Evolutionary conservation across 2,797 vertebrate species (phyloP).

Genomic region (Syngnathus acus): DNA sequence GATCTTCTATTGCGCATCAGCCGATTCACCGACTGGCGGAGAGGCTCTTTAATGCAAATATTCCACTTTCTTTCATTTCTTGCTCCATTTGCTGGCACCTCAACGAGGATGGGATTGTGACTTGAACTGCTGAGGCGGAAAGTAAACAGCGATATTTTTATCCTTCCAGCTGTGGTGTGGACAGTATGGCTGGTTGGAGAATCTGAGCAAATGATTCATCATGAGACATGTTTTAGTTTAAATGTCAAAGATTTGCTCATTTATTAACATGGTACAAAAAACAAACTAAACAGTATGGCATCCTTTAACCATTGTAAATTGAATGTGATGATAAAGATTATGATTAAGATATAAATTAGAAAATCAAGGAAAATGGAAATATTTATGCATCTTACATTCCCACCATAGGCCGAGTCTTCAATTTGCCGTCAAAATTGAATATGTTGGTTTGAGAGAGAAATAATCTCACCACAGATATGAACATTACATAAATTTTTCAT

Average conservation of each 20-base stretch:
- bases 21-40: slow-evolving; percentile 9
- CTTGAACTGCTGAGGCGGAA: slow-evolving; percentile 11
- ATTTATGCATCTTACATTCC: too few species aligned
- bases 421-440: too few species aligned
- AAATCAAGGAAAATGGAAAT: too few species aligned
- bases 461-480: too few species aligned
- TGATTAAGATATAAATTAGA: too few species aligned
- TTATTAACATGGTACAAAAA: background rate
- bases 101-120: slow-evolving; percentile 24
- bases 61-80: slow-evolving; percentile 27
- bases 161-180: background rate
- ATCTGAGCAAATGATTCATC: background rate
- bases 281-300: background rate
- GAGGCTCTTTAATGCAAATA: slow-evolving; percentile 40
- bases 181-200: background rate
- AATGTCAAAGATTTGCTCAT: too few species aligned
- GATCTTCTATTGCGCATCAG: slow-evolving; percentile 14
- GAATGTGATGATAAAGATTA: too few species aligned
- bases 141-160: slow-evolving; percentile 5
- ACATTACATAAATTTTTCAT: too few species aligned
- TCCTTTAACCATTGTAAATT: background rate
- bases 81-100: slow-evolving; percentile 24
- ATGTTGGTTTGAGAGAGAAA: too few species aligned
- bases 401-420: too few species aligned
- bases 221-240: background rate